Base-by-base conservation (phyloP, 2,113 vertebrate genomes). In the Coptodon rendalli region DNA sequence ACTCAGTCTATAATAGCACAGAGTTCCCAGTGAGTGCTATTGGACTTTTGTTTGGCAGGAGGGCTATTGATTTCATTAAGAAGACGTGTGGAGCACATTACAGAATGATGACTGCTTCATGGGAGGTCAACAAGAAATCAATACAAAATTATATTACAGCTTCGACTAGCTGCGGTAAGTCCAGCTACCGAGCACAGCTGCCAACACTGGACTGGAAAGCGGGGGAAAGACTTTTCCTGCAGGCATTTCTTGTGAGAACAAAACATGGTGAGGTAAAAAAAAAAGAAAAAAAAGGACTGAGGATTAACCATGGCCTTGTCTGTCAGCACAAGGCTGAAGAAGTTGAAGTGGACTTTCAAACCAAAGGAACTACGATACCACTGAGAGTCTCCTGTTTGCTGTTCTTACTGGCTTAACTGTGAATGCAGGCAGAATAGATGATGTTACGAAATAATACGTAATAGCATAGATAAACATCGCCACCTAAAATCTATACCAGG, bases 101-200 rank as follows among this genome's bases (percentile, higher is more conserved):
- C 96, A 96, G 93, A 96, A 96, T 96, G 96, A 96, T 96, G 96
- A 96, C 94, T 96, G 94, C 95, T 96, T 96, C 95, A 96, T 95
- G 95, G 94, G 96, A 96, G 96, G 96, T 97, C 96, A 97, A 97
- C 96, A 97, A 96, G 95, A 96, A 96, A 97, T 97, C 96, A 93
- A 97, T 97, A 96, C 85, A 89, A 96, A 97, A 96, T 96, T 95
- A 96, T 95, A 96, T 96, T 95, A 96, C 92, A 89, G 91, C 92
- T 92, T 95, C 87, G 86, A 94, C 92, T 84, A 81, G 87, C 92
- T 93, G 89, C 88, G 89, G 88, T 85, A 84, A 91, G 89, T 92
- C 89, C 92, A 93, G 85, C 88, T 89, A 84, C 83, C 79, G 68
- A 38, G 79, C 87, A 89, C 84, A 82, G 86, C 87, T 89, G 88